Evolutionary conservation across 2,113 vertebrate genomes (phyloP).

Genomic region (Nothoprocta perdicaria): DNA sequence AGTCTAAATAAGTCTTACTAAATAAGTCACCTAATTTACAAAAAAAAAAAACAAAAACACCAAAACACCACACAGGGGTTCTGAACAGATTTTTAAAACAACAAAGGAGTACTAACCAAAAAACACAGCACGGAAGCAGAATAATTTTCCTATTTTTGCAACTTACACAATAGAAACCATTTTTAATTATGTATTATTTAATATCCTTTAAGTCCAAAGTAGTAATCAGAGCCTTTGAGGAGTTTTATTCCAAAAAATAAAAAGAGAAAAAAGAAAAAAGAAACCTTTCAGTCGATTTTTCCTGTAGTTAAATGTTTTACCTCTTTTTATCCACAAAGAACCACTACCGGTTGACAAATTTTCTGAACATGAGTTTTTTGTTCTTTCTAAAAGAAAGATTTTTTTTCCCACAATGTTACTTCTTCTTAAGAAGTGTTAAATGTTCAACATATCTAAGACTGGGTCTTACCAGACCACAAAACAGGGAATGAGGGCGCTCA

Average conservation of each 20-base stretch:
- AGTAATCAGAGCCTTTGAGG: not conserved
- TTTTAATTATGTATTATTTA: not conserved
- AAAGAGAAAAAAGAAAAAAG: not conserved
- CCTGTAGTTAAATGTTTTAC: not conserved
- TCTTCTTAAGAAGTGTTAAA: not conserved
- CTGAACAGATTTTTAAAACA: not conserved
- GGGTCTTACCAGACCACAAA: not conserved
- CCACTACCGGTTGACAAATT: not conserved
- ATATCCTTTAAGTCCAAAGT: not conserved
- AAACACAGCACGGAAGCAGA: not conserved
- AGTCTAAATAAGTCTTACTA: not conserved
- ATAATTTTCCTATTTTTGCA: not conserved
- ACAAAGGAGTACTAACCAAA: not conserved
- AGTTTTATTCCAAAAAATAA: not conserved
- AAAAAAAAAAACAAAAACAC: not conserved
- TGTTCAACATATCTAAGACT: not conserved
- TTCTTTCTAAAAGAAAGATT: not conserved
- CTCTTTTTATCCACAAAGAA: not conserved
- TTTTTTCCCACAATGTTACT: not conserved
- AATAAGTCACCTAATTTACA: not conserved
- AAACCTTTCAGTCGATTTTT: not conserved
- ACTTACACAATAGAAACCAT: not conserved
- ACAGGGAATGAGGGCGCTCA: not conserved
- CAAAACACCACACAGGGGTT: rapidly evolving
- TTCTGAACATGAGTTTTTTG: not conserved